Evolutionary conservation across 2,888 invertebrate species (phyloP), one percentile per base, ranked within the genome.

Genomic region (Stramonita haemastoma): DNA sequence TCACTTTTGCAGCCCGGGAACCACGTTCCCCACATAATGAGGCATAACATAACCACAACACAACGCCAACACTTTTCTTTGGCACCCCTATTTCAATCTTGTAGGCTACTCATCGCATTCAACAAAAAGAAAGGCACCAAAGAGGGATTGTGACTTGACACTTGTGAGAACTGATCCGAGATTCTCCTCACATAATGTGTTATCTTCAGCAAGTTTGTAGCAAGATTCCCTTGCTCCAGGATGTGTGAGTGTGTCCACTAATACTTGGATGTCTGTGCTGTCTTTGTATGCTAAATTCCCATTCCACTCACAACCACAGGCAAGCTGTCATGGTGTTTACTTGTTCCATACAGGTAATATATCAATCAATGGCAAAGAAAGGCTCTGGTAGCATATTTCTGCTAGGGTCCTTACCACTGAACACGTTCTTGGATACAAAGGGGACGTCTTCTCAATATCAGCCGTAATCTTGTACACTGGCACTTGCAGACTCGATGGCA

Each of bases 231-330:
- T 60, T 19, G 22, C 17, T 60, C 60, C 22, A 15, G 17, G 46
- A 60, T 79, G 32, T 79, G 32, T 79, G 0, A 26, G 77, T 32
- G 32, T 1, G 32, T 34, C 11, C 77, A 32, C 77, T 22, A 29
- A 34, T 34, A 32, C 26, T 15, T 79, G 73, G 11, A 73, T n/a
- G n/a, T 79, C 13, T 32, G 29, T 32, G 29, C 17, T 79, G 32
- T 32, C 11, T 8, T 73, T 73, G 73, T 73, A 73, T 26, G 26
- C 73, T 8, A 4, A 26, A 73, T 73, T 46, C 46, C 46, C 26
- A 73, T n/a, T 79, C 77, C 77, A 79, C 77, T 79, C 77, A 79
- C 77, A 79, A 79, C 77, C 77, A 32, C 77, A 79, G 17, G 77
- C 32, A 79, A 34, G 19, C 32, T 79, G 77, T 34, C 77, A 79